Conservation (phyloP, 2,113 vertebrate species). For the Sceloporus undulatus region DNA sequence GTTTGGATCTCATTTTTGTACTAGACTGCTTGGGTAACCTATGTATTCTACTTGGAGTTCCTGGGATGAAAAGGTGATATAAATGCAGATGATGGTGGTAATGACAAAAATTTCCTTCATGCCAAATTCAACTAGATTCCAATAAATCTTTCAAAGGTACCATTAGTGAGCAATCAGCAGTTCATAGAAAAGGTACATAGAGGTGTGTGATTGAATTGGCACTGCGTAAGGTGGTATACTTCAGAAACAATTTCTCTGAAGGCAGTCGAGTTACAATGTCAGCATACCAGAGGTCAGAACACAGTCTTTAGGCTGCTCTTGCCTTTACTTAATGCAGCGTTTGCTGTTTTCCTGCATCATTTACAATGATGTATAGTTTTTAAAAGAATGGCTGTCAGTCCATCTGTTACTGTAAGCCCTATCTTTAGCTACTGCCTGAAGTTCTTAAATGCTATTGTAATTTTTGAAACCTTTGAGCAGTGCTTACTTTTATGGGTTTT, state of each 20-base stretch:
- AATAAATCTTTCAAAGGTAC: background rate
- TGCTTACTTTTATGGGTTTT: conserved; percentile 36
- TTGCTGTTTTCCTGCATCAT: conserved; percentile 35
- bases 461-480: conserved; percentile 43
- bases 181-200: background rate
- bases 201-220: background rate
- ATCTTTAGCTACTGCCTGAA: background rate
- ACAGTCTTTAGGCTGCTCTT: background rate
- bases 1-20: background rate
- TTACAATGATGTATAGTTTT: conserved; percentile 23
- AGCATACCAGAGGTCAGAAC: conserved; percentile 4
- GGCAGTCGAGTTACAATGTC: conserved; percentile 32
- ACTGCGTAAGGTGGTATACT: background rate
- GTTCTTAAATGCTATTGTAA: conserved; percentile 23
- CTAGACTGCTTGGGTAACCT: background rate
- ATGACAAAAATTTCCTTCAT: too few relatives aligned
- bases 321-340: conserved; percentile 16
- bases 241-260: conserved; percentile 44
- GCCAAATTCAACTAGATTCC: background rate
- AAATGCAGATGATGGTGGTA: background rate
- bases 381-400: conserved; percentile 15
- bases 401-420: conserved; percentile 38
- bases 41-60: background rate
- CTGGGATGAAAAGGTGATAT: background rate
- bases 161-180: background rate